phyloP scores from a whole-genome alignment of 2,113 vertebrate species.

The Pagrus major region DNA sequence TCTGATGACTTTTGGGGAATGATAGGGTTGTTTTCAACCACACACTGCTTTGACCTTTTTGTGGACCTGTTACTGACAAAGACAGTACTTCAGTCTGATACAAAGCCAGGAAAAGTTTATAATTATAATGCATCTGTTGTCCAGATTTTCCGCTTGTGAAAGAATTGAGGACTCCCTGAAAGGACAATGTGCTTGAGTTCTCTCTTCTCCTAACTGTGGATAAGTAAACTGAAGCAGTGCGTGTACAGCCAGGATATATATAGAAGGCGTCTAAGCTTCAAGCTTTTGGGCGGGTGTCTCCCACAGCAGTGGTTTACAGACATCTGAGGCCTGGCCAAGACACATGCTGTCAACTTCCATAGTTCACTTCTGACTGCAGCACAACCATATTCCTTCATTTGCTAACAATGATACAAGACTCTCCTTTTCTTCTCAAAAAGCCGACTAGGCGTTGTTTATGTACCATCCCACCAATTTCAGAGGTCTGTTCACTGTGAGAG shows the following conservation, averaged over 20 bases:
- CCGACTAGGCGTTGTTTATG: not conserved
- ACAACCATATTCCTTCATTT: no score
- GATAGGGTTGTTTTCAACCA: not conserved
- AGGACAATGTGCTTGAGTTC: no score
- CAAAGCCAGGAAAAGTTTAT: no score
- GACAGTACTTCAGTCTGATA: not conserved
- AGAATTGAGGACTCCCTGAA: no score
- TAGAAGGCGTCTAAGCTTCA: no score
- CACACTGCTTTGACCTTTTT: not conserved
- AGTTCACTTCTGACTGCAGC: not conserved
- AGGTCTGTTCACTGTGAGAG: not conserved
- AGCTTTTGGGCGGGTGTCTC: not conserved
- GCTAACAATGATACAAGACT: no score
- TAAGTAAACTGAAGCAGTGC: no score
- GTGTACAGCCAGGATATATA: no score
- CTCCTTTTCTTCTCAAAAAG: not conserved
- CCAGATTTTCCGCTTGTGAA: no score
- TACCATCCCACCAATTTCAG: not conserved
- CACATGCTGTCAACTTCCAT: not conserved
- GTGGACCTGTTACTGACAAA: not conserved
- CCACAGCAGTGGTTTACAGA: not conserved
- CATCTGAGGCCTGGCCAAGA: not conserved
- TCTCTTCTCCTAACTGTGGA: no score
- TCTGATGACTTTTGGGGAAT: not conserved
- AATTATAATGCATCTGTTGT: no score